phyloP scores from a whole-genome alignment of 2,888 invertebrate genomes.

The Actias luna region DNA sequence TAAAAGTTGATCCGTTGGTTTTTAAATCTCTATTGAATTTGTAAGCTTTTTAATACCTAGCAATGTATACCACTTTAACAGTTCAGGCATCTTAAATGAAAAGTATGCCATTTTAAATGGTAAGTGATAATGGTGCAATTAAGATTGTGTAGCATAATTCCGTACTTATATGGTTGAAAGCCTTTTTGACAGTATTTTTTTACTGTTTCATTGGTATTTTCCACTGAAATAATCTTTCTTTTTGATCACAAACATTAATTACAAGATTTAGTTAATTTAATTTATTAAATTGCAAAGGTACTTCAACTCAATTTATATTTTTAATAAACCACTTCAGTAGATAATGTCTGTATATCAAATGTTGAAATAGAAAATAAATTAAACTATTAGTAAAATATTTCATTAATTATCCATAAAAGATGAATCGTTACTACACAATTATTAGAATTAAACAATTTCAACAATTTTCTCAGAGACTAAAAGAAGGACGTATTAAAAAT shows the following conservation, averaged over 20 bases:
- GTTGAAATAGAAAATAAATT: no score
- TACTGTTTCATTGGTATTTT: neutral
- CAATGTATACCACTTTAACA: neutral
- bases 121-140: neutral
- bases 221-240: neutral
- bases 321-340: no score
- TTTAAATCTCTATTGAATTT: neutral
- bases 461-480: no score
- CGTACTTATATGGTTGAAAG: neutral
- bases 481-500: no score
- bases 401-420: no score
- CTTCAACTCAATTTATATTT: neutral
- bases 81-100: neutral
- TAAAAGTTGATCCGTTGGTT: conserved; percentile 10
- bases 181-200: neutral
- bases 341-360: no score
- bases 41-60: neutral
- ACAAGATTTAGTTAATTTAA: neutral
- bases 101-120: neutral
- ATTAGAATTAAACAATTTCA: no score
- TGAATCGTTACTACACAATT: no score
- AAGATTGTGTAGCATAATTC: neutral
- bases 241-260: neutral
- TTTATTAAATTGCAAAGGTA: neutral
- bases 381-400: no score